Base-by-base conservation (phyloP, 1,140 invertebrate genomes). In the Cydia amplana region DNA sequence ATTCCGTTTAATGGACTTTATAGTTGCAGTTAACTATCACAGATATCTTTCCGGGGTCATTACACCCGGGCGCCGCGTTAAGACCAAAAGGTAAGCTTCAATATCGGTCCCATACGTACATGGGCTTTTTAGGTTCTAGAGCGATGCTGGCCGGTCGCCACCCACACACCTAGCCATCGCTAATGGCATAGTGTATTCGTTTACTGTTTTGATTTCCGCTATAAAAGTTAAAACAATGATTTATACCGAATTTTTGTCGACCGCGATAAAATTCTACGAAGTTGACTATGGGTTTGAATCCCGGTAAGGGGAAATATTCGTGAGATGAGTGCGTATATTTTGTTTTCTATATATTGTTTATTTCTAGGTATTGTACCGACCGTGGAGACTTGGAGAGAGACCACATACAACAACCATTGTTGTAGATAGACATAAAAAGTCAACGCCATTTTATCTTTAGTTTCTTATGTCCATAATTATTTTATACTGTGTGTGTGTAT, bases 1-100 rank as follows among this genome's bases (percentile, higher is more conserved):
- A 70, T 70, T 70, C 32, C 65, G 0, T 70, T 70, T 70, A 70
- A 70, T 43, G 32, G 36, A 0, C 36, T 70, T 70, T 40, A 70
- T 70, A 70, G 36, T 75, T 78, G 40, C 51, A 60, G 51, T 77
- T 74, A 65, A 74, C 76, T 79, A 81, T 78, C 76, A 77, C 81
- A 82, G 75, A 81, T 86, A 84, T 79, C 77, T 89, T 84, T 85
- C 83, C 83, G 82, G 82, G 88, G 84, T 85, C 85, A 80, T 82
- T 83, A 16, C 65, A 7, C 64, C 65, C 65, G n/a, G n/a, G 36
- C 28, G 28, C 65, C 28, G 32, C 10, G 18, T 23, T 23, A n/a
- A 23, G 2, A 60, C 55, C 55, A 60, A 60, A 60, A 32, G 5
- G 32, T 70, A 40, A 9, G 2, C 65, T 2, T 1, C 0, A 12